Base-by-base conservation (phyloP, 2,888 invertebrate genomes). In the Cecidostiba fungosa region DNA sequence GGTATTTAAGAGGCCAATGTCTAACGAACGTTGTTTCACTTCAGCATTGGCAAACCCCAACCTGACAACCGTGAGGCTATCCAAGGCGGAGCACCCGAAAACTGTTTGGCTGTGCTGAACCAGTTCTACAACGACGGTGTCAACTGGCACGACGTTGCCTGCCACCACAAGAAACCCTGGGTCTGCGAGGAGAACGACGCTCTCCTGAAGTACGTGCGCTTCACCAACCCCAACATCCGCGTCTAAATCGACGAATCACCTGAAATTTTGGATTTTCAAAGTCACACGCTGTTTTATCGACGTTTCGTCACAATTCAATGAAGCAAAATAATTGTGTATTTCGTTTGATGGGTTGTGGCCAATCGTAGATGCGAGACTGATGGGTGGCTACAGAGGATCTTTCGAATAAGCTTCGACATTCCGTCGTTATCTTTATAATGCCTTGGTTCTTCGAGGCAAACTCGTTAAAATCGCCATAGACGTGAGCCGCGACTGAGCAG, bases 71-170 rank as follows among this genome's bases (percentile, higher is more conserved):
- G 97, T 90, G 97, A 98, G 94, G 95, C 96, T 88, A 95, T 96
- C 91, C 97, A 97, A 93, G 96, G 96, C 39, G 98, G 98, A 77
- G 97, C 97, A 1, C 95, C 96, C 43, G 98, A 98, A 94, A 97
- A 97, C 93, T 98, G 98, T 91, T 93, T 98, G 88, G 98, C 97
- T 1, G 95, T 98, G 88, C 94, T 98, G 79, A 98, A 98, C 94
- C 97, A 98, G 93, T 98, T 98, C 94, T 98, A 98, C 95, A 97
- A 97, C 90, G 98, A 98, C 91, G 98, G 98, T 43, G 96, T 98
- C 77, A 97, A 97, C 93, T 98, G 98, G 98, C 98, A 98, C 92
- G 95, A 98, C 92, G 98, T 98, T 77, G 98, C 98, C 87, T 98
- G 98, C 92, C 98, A 98, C 92, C 98, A 98, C 93, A 96, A 96